Conservation (phyloP, 2,888 invertebrate genomes). For the Pasiphila rectangulata region DNA sequence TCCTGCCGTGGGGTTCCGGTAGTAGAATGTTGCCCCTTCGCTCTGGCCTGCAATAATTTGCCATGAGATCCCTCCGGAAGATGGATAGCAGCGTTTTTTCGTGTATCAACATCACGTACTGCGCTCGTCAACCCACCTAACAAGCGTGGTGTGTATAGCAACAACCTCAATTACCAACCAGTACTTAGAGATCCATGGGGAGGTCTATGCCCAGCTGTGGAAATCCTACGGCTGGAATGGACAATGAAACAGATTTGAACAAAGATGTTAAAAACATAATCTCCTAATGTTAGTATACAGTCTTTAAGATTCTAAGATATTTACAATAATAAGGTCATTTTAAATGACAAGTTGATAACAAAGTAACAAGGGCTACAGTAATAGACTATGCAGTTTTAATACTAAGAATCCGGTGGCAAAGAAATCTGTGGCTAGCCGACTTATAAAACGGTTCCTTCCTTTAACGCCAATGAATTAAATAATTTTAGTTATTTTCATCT, state of each 20-base stretch:
- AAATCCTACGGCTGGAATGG: no score
- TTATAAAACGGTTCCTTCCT: neutral
- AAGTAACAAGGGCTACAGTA: slow-evolving; percentile 28
- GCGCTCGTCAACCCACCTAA: no score
- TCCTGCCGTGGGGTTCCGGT: no score
- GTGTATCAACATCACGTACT: no score
- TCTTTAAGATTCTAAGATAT: slow-evolving; percentile 76
- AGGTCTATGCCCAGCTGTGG: neutral
- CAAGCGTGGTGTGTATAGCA: no score
- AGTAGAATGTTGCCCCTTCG: no score
- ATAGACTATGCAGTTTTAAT: neutral
- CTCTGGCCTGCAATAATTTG: no score
- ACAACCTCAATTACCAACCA: no score
- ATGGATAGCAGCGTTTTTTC: no score
- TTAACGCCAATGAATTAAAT: neutral
- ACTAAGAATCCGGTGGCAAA: neutral
- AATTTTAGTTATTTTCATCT: neutral
- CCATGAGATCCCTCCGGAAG: no score
- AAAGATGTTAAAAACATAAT: slow-evolving; percentile 12
- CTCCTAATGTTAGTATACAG: slow-evolving; percentile 61
- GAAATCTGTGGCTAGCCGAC: neutral
- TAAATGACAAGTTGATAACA: slow-evolving; percentile 58
- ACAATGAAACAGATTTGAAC: neutral
- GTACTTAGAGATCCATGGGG: no score
- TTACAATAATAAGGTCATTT: slow-evolving; percentile 64